Evolutionary conservation across 2,113 vertebrate genomes (phyloP).

Genomic region (Eira barbara): DNA sequence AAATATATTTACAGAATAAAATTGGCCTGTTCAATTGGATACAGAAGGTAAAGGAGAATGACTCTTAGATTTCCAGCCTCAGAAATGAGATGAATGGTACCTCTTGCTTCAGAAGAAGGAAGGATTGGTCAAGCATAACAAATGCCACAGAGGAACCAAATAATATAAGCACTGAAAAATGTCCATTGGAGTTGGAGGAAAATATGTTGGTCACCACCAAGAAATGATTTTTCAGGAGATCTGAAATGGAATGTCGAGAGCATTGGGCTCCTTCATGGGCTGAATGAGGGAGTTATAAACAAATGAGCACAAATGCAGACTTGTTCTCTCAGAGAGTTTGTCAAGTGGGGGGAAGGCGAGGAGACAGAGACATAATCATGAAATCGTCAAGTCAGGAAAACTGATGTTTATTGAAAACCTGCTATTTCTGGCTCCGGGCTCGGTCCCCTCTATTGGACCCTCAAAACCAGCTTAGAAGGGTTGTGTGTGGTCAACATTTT

Average conservation of each 20-base stretch:
- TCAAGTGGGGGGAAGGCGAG: not conserved
- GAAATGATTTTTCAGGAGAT: not conserved
- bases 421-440: not conserved
- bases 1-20: not conserved
- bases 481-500: not conserved
- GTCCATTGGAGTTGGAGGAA: not conserved
- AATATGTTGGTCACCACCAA: not conserved
- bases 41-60: not conserved
- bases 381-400: not conserved
- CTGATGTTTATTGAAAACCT: not conserved
- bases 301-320: not conserved
- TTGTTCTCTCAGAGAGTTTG: not conserved
- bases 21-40: not conserved
- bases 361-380: not conserved
- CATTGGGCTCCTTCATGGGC: not conserved
- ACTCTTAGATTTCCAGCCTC: not conserved
- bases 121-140: not conserved
- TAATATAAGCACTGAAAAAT: not conserved
- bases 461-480: not conserved
- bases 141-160: not conserved
- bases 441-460: not conserved
- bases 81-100: not conserved
- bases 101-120: not conserved
- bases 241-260: not conserved
- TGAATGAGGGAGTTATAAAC: not conserved